Evolutionary conservation across 2,888 invertebrate genomes (phyloP).

Genomic region (Chironomus tentans): DNA sequence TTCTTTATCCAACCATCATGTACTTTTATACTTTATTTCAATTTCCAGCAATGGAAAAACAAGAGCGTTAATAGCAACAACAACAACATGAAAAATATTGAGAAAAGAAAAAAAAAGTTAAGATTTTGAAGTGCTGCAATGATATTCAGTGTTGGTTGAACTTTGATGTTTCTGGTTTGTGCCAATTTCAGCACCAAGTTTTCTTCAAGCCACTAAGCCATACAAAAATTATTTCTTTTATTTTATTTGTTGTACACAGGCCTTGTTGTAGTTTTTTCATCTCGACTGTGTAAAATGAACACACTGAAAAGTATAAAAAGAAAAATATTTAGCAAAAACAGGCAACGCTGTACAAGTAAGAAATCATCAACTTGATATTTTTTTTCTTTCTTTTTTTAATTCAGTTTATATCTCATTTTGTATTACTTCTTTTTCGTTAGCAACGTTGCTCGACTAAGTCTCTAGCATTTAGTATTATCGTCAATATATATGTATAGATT

Average conservation of each 20-base stretch:
- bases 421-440: background rate
- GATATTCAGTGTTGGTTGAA: constrained; percentile 9
- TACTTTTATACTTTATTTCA: background rate
- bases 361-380: background rate
- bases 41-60: too few species aligned
- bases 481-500: background rate
- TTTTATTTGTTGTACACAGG: background rate
- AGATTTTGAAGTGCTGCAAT: background rate
- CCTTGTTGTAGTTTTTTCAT: background rate
- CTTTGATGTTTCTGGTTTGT: constrained; percentile 20
- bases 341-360: background rate
- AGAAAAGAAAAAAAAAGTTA: background rate
- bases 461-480: background rate
- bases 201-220: constrained; percentile 5
- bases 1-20: background rate
- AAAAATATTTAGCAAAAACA: background rate
- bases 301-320: background rate
- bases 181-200: constrained; percentile 15
- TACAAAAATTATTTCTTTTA: background rate
- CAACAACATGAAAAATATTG: background rate
- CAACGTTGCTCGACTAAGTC: background rate
- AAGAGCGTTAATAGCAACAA: background rate
- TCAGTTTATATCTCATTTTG: background rate
- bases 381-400: background rate
- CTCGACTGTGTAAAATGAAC: background rate